Base-by-base conservation (phyloP, 2,888 invertebrate genomes). In the Cremastinae sp. region DNA sequence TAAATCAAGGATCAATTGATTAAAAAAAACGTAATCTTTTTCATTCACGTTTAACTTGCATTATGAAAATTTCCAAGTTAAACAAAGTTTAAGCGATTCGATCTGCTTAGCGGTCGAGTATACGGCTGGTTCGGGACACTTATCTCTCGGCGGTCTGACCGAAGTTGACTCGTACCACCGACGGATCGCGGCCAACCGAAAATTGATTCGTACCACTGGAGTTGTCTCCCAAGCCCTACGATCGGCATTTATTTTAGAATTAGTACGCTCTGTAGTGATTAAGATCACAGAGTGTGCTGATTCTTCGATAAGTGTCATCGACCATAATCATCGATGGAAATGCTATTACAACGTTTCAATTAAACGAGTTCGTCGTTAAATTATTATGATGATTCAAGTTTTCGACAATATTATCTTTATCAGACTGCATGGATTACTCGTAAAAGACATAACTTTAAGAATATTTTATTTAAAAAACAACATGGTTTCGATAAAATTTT, bases 191-290 rank as follows among this genome's bases (percentile, higher is more conserved):
- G 10, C 43, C 41, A 20, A 58, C 20, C 36, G 34, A 22, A 22
- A 14, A 49, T 45, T 38, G 22, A 10, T 22, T 53, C 53, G 53
- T 4, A 14, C 59, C 22, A 38, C 59, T 16, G 41, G 34, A n/a
- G 10, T 43, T 43, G 14, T 53, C 53, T n/a, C 12, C 53, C 36
- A 20, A 53, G 16, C 38, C 58, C 59, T 68, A 43, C 76, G 76
- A 76, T 76, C 79, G 86, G 87, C 88, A 90, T 90, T 90, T 86
- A 90, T 90, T 91, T 91, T 91, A 91, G 91, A 91, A 91, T 91
- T 90, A 90, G 90, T 91, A 91, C 91, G 91, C 91, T 90, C 91
- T 91, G 91, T 90, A 90, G 91, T 91, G 88, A 85, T 78, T 81
- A 86, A 84, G 78, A 84, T 90, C 91, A 91, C 91, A 90, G 90